phyloP scores from a whole-genome alignment of 1,140 invertebrate genomes.

The Callitettix versicolor region DNA sequence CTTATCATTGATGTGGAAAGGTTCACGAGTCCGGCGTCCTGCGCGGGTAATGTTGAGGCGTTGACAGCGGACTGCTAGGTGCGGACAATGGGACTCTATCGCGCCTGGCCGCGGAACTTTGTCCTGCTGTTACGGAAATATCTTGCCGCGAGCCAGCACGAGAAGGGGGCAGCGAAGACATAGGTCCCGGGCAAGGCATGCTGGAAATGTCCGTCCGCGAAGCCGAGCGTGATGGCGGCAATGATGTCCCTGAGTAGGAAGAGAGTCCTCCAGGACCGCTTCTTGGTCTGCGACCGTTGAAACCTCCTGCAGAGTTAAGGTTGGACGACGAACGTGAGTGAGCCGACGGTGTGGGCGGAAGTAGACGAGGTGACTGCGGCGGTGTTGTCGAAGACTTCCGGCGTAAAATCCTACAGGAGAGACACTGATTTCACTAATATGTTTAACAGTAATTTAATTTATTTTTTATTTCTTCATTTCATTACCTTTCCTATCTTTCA shows the following conservation, averaged over 20 bases:
- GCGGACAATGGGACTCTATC: background rate
- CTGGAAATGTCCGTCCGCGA: constrained; percentile 9
- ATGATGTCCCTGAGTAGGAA: constrained; percentile 51
- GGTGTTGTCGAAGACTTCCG: constrained; percentile 41
- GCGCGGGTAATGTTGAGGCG: background rate
- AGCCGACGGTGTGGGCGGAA: constrained; percentile 36
- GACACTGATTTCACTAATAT: background rate
- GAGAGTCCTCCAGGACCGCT: constrained; percentile 61
- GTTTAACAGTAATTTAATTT: background rate
- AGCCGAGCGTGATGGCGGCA: constrained; percentile 11
- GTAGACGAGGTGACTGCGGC: constrained; percentile 41
- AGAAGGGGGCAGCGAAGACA: too few relatives aligned
- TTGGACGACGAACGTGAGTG: constrained; percentile 28
- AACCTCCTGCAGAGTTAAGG: constrained; percentile 40
- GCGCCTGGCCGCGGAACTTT: background rate
- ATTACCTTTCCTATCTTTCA: background rate
- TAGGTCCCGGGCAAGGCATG: constrained; percentile 6
- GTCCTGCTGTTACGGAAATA: constrained; percentile 14
- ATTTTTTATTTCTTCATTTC: background rate
- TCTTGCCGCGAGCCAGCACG: constrained; percentile 20
- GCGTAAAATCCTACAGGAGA: constrained; percentile 33
- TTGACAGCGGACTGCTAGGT: background rate
- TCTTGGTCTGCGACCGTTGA: constrained; percentile 44
- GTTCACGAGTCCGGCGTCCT: background rate
- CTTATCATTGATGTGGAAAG: too few relatives aligned